Evolutionary conservation across 2,797 vertebrate genomes (phyloP), one percentile per base, ranked within the genome.

Genomic region (Urocyon cinereoargenteus): DNA sequence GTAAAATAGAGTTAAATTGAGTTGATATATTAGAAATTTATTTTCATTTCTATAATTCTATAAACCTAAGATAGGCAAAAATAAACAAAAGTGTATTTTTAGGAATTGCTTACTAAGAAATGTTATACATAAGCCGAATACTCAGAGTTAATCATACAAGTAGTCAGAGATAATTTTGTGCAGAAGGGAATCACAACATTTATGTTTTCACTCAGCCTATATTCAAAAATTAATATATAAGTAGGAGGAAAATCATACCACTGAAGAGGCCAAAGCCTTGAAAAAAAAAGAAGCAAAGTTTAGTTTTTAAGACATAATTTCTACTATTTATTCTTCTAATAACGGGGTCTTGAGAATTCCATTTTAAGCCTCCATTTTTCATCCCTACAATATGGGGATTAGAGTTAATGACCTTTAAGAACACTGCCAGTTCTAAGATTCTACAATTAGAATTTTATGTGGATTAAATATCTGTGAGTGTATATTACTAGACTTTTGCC

Each of bases 41-140:
- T 78, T 90, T 84, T 93, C n/a, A 95, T 94, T 19, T 89, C 26
- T 79, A 94, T 7, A 91, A 49, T 81, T 93, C 51, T 81, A 55
- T 81, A 61, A 83, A 68, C 5, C n/a, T 91, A 84, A 96, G 93
- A 81, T 36, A 85, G 18, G 26, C 2, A 70, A 89, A 92, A 88
- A 77, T 86, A 61, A 72, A 40, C 21, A 72, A 96, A 94, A 88
- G 19, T 40, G 6, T 28, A 78, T 78, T 53, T 91, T 91, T 89
- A 95, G 9, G 22, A 95, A 85, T n/a, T 78, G 26, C 5, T 14
- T 36, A 18, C 45, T 72, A 16, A 92, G 61, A 77, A 70, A 72
- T 66, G 3, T 28, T 77, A 40, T 53, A 70, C 0, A 16, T 70
- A 5, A 93, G 21, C n/a, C 49, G 73, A 83, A 51, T 66, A 84